A percentile compares a stretch with the other conserved stretches of the same genome.
Conservation (phyloP, 2,888 invertebrate genomes). For the Tupiocoris notatus region DNA sequence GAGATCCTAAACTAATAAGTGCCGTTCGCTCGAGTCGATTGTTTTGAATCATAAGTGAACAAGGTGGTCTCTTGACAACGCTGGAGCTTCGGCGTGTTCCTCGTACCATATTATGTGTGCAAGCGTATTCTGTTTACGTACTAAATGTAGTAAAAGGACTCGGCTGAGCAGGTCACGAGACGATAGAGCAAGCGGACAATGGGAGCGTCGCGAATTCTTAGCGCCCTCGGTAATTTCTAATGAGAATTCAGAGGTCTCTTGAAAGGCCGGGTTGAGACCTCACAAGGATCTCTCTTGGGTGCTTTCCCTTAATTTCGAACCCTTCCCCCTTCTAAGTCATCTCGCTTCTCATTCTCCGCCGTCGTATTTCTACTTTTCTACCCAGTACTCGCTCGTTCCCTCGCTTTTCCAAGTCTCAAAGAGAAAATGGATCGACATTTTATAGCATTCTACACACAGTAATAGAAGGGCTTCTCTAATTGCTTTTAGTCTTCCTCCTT, state of each 20-base stretch:
- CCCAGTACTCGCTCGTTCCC: too few species aligned
- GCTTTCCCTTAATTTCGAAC: constrained; percentile 24
- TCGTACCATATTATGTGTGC: too few species aligned
- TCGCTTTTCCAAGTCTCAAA: constrained; percentile 8
- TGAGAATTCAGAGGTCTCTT: constrained; percentile 28
- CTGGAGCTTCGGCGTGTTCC: too few species aligned
- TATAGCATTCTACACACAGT: background rate
- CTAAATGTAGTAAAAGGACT: background rate
- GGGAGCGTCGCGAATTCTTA: constrained; percentile 1
- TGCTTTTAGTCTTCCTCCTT: background rate
- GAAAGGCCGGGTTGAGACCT: background rate
- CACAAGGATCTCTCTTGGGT: background rate
- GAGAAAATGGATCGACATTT: constrained; percentile 17
- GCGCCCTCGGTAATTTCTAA: constrained; percentile 20
- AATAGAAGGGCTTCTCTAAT: background rate
- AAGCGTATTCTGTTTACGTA: too few species aligned
- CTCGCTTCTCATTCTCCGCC: background rate
- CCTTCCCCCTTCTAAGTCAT: background rate
- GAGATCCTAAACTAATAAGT: too few species aligned
- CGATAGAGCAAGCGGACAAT: background rate
- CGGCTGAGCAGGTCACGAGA: background rate
- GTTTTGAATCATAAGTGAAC: too few species aligned
- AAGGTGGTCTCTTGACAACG: too few species aligned
- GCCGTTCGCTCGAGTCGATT: too few species aligned
- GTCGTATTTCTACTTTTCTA: background rate